Percentiles rank a stretch among this genome's conserved stretches.
Conservation (phyloP, 2,797 vertebrate genomes). For the Cryptoprocta ferox region DNA sequence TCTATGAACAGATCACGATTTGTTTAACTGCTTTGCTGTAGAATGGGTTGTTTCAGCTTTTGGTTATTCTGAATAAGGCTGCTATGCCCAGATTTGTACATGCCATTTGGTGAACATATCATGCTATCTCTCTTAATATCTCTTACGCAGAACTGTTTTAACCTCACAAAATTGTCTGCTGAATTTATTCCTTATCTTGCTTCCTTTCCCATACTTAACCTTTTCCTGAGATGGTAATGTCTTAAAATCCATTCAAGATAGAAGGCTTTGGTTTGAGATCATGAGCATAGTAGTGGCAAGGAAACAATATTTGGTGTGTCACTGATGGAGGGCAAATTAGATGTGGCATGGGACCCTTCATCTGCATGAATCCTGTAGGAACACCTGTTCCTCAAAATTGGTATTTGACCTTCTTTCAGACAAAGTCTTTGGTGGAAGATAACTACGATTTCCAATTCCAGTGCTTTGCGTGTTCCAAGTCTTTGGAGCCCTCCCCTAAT, state of each 20-base stretch:
- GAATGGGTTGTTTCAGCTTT: background rate
- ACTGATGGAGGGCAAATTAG: background rate
- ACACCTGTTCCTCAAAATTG: background rate
- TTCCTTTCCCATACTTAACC: background rate
- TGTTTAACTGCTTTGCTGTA: background rate
- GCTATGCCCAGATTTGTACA: background rate
- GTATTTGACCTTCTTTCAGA: background rate
- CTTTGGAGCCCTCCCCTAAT: background rate
- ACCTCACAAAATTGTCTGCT: background rate
- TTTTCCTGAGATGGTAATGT: background rate
- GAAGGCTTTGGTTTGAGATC: conserved; percentile 15
- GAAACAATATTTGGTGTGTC: background rate
- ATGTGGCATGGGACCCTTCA: background rate
- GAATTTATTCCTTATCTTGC: background rate
- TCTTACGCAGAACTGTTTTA: conserved; percentile 30
- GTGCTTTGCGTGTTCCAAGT: background rate
- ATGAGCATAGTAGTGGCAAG: background rate
- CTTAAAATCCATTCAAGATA: conserved; percentile 16
- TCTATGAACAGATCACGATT: background rate
- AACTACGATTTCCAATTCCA: background rate
- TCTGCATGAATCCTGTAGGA: background rate
- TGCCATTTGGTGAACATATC: background rate
- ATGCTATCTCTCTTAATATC: background rate
- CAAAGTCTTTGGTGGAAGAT: background rate
- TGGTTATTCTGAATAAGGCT: background rate